Evolutionary conservation across 2,113 vertebrate genomes (phyloP), one percentile per base, ranked within the genome.

Genomic region (Cygnus atratus): DNA sequence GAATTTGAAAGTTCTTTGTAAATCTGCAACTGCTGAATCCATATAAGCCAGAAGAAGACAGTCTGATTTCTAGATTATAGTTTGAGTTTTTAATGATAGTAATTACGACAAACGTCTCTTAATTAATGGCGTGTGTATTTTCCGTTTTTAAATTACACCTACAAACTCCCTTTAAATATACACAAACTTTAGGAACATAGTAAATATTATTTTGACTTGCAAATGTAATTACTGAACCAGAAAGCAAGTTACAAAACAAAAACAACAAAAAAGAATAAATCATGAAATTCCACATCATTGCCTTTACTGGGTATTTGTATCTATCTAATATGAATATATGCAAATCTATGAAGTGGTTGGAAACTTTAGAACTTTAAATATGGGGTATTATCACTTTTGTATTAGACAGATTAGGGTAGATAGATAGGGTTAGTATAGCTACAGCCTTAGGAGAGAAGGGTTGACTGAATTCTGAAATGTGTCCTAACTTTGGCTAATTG

Each of bases 141-240:
- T 76, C n/a, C 33, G 52, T 72, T 90, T 95, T 96, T 31, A 92
- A 94, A 92, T 92, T 88, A 21, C 70, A 87, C 39, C 70, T 92
- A 90, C 90, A 90, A 92, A 84, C 28, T 61, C 29, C 66, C 83
- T 92, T 84, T 58, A 93, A 83, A 71, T 78, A 87, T 39, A 92
- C 83, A 95, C 75, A 96, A 92, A 94, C 17, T 74, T 88, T 81
- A 84, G 43, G 48, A 95, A 79, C 57, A 92, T 18, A 90, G 83
- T 80, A 93, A 92, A 94, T 93, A 96, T 80, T 93, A 92, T 90
- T 97, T 96, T 95, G 90, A 95, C 82, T 94, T 96, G 85, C 61
- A 93, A 96, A 97, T 92, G 88, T 48, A 93, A 96, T 96, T 96
- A 95, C 85, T 81, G 46, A 88, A 73, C 35, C 41, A 59, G 83